Evolutionary conservation across 2,113 vertebrate genomes (phyloP).

Genomic region (Amblyornis subalaris): DNA sequence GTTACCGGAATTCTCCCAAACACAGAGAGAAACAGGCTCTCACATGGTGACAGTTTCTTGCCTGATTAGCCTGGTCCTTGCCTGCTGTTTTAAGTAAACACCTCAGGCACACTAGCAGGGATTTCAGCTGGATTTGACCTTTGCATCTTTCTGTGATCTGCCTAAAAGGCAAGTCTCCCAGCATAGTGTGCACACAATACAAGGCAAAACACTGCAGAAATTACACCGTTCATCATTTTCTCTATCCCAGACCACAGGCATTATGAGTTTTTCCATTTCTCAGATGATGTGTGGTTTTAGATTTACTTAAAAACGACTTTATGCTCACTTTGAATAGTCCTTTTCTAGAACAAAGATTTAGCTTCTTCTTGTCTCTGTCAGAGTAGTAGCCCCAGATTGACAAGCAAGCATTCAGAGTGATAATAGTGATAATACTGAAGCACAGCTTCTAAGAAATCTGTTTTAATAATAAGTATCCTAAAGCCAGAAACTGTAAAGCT

Average conservation of each 20-base stretch:
- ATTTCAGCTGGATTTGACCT: conserved; percentile 30
- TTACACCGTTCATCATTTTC: not conserved
- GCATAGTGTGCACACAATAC: not conserved
- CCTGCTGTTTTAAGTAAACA: not conserved
- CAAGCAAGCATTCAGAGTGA: not conserved
- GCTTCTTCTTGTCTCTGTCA: not conserved
- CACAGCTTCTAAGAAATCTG: not conserved
- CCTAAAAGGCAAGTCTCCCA: not conserved
- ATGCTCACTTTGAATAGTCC: not conserved
- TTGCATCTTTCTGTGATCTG: not conserved
- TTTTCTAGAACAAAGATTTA: not conserved
- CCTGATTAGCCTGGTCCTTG: not conserved
- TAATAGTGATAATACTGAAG: not conserved
- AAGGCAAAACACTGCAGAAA: not conserved
- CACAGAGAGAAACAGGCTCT: not conserved
- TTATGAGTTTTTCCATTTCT: not conserved
- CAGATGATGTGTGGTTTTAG: not conserved
- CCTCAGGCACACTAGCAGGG: not conserved
- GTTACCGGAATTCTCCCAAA: not conserved
- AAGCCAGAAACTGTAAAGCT: not conserved
- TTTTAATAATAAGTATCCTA: not conserved
- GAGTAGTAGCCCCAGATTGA: not conserved
- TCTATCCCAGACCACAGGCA: not conserved
- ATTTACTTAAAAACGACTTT: not conserved
- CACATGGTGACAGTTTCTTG: not conserved